Evolutionary conservation across 2,888 invertebrate genomes (phyloP), one percentile per base, ranked within the genome.

Genomic region (Euplagia quadripunctaria): DNA sequence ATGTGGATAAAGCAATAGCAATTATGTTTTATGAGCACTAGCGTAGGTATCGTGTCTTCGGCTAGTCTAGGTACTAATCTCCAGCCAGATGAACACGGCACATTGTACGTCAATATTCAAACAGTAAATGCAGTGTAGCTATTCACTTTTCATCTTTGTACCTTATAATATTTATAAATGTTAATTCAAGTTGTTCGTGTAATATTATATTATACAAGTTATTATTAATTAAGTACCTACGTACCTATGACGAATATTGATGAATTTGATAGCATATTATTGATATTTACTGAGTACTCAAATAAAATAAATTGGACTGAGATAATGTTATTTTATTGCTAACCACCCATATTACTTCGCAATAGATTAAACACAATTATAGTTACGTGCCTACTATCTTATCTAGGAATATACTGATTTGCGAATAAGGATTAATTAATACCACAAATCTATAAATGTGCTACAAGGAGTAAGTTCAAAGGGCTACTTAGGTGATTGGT

Each of bases 251-350:
- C 73, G 72, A 79, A 75, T 84, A 78, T 80, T 71, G 66, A 78
- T 79, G 74, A 79, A 79, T 79, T 83, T 79, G 72, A 76, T 78
- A 72, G 64, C 65, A 65, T 72, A 70, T 80, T 79, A 81, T 69
- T 82, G 79, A 81, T 86, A 87, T 87, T 85, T 79, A 84, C 83
- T 83, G 74, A 77, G 74, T 87, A 85, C 79, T 81, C 80, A 82
- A 88, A 86, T 87, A 88, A 87, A 86, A 72, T 80, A 81, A 83
- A 85, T 85, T 87, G 79, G 85, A 86, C 86, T 88, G 85, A 87
- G 74, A 79, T 84, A 84, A 79, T 75, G 55, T 81, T 78, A 85
- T 87, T 87, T 88, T 82, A 86, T 85, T 88, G 73, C 72, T 51
- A 42, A 64, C 64, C 71, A 71, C 17, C 52, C 31, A 67, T 51